Evolutionary conservation across 2,888 invertebrate species (phyloP).

Genomic region (Pimpla rufipes): DNA sequence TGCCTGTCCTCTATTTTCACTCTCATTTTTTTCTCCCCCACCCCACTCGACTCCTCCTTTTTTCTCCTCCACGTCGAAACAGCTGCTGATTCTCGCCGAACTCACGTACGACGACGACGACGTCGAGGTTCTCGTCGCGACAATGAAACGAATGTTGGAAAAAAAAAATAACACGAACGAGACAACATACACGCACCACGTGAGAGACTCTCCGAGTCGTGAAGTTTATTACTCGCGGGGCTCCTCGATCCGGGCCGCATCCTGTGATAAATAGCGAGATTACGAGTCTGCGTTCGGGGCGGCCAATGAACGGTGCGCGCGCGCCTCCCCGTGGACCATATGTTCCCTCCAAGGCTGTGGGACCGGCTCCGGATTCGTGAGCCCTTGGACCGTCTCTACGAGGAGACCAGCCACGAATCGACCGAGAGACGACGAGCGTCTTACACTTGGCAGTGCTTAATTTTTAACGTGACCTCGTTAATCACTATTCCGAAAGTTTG

Average conservation of each 20-base stretch:
- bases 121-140: slow-evolving; percentile 55
- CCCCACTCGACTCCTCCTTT: slow-evolving; percentile 19
- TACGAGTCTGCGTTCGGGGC: slow-evolving; percentile 79
- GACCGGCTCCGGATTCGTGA: slow-evolving; percentile 71
- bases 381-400: slow-evolving; percentile 50
- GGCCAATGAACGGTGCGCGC: slow-evolving; percentile 77
- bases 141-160: slow-evolving; percentile 61
- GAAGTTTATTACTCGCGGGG: slow-evolving; percentile 71
- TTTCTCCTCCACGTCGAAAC: slow-evolving; percentile 58
- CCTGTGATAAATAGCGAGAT: slow-evolving; percentile 84
- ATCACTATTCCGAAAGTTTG: too few relatives aligned
- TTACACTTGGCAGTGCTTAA: neutral
- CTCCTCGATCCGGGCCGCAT: slow-evolving; percentile 73
- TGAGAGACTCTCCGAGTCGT: slow-evolving; percentile 69
- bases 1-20: slow-evolving; percentile 15
- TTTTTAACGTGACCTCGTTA: too few relatives aligned
- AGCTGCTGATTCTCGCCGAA: slow-evolving; percentile 51
- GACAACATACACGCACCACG: slow-evolving; percentile 68
- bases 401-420: slow-evolving; percentile 20
- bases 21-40: neutral
- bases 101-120: slow-evolving; percentile 35
- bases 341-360: slow-evolving; percentile 81
- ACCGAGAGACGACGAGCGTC: slow-evolving; percentile 6
- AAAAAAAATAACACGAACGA: slow-evolving; percentile 52
- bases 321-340: slow-evolving; percentile 80